A percentile compares a stretch with the other conserved stretches of the same genome.
phyloP scores from a whole-genome alignment of 1,140 invertebrate species.

The Lordiphosa clarofinis region DNA sequence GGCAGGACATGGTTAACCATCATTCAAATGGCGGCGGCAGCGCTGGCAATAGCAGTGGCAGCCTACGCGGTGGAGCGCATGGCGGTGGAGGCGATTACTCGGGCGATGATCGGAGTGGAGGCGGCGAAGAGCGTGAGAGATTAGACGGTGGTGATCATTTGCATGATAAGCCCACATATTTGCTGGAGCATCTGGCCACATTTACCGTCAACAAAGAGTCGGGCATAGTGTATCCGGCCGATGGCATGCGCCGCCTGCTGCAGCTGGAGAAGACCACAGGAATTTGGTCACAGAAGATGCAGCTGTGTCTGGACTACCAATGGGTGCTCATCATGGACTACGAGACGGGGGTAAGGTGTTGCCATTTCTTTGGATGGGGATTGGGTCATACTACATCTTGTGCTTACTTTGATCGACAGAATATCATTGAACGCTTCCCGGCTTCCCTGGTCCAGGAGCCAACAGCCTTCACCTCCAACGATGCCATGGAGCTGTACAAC shows the following conservation, averaged over 20 bases:
- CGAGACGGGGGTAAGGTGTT: constrained; percentile 92
- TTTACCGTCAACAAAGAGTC: constrained; percentile 95
- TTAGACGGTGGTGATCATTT: constrained; percentile 58
- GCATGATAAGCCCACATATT: constrained; percentile 87
- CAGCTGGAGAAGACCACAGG: constrained; percentile 96
- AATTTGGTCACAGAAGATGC: constrained; percentile 99
- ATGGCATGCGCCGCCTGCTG: constrained; percentile 96
- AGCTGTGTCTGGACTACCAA: constrained; percentile 91
- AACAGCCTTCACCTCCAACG: constrained; percentile 97
- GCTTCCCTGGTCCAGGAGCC: constrained; percentile 95
- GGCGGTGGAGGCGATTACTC: constrained; percentile 68
- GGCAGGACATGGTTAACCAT: constrained; percentile 55
- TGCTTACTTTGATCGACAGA: constrained; percentile 82
- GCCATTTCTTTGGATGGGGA: fast-evolving
- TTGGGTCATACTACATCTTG: neutral
- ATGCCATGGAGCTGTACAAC: constrained; percentile 98
- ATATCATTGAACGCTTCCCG: constrained; percentile 97
- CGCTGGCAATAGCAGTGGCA: constrained; percentile 61
- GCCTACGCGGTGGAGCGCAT: constrained; percentile 38
- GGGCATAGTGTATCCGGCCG: constrained; percentile 92
- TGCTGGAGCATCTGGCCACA: constrained; percentile 98
- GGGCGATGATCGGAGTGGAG: constrained; percentile 72
- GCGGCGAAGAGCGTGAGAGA: constrained; percentile 68
- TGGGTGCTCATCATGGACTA: constrained; percentile 97
- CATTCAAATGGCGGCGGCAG: constrained; percentile 67